Base-by-base conservation (phyloP, 2,113 vertebrate genomes). In the Nyctereutes procyonoides region DNA sequence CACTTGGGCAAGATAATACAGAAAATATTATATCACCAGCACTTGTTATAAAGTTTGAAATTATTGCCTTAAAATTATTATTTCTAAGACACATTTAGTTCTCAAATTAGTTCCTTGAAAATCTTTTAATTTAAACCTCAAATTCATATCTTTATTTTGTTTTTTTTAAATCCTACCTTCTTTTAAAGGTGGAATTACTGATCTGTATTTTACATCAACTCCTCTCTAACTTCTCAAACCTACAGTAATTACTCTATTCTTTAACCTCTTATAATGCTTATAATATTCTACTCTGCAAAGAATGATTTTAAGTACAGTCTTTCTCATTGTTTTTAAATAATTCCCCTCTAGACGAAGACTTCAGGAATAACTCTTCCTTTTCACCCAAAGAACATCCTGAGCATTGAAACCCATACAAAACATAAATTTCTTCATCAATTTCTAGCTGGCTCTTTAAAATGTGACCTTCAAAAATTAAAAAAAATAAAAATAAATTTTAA, bases 151-250 rank as follows among this genome's bases (percentile, higher is more conserved):
- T 32, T n/a, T 74, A 3, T n/a, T 86, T 15, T 43, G 11, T 26
- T 74, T 96, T 96, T 90, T 55, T 22, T 56, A 97, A 95, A 85
- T 90, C 5, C 8, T 53, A 71, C 28, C 20, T 79, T 26, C 5
- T 73, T 9, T 93, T 71, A 79, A 62, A 88, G 51, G 0, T 17
- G 67, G 12, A 91, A 22, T 51, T 71, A 26, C 58, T 69, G 32
- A 60, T 55, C 26, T 88, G 1, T 48, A 19, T 86, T 81, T 92
- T 56, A 24, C 30, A 60, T 6, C 56, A 10, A 17, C n/a, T 60
- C 56, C 20, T 79, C 17, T 67, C 17, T 91, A 63, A 81, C 9
- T 80, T 88, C 6, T 91, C 48, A 4, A 13, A 17, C 2, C 3
- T 16, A 53, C 4, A 71, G 5, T 65, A 60, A 90, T 73, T 63